Base-by-base conservation (phyloP, 2,113 vertebrate genomes). In the Leucoraja erinaceus region DNA sequence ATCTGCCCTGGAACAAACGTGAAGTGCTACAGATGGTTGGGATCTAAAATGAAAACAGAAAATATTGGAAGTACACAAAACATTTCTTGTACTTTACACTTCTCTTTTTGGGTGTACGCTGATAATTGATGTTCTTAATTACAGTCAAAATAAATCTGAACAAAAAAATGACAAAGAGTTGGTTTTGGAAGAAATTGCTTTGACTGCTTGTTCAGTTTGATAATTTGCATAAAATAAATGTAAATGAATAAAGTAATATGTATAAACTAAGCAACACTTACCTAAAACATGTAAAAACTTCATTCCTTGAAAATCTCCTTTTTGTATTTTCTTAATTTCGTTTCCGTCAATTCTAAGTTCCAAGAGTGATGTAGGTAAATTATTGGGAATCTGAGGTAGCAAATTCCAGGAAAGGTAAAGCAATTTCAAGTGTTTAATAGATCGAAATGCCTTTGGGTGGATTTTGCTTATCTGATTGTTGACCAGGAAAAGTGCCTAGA, bases 321-420 rank as follows among this genome's bases (percentile, higher is more conserved):
- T 99, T 93, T 96, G 97, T 95, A 99, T 96, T 94, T 95, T 97
- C 95, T 95, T 96, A 93, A 99, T 98, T 94, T 97, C 97, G 94
- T 99, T 99, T 93, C 98, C 98, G 63, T 99, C 98, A 95, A 99
- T 97, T 93, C 98, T 97, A 91, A 99, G 96, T 94, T 99, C 98
- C 93, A 97, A 95, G 94, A 99, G 94, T 9, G 97, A 97, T 93
- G 95, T 97, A 81, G 98, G 99, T 93, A 99, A 96, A 79, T 98
- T 98, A 56, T 96, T 96, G 38, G 99, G 99, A 93, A 99, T 97
- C 95, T 98, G 97, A 11, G 96, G 98, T 93, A 99, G 95, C 94
- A 97, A 94, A 94, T 99, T 99, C 94, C 99, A 98, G 93, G 99
- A 99, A 93, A 99, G 79, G 94, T 99, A 99, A 0, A 99, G 95